phyloP scores from a whole-genome alignment of 2,113 vertebrate species.

The Callospermophilus lateralis region DNA sequence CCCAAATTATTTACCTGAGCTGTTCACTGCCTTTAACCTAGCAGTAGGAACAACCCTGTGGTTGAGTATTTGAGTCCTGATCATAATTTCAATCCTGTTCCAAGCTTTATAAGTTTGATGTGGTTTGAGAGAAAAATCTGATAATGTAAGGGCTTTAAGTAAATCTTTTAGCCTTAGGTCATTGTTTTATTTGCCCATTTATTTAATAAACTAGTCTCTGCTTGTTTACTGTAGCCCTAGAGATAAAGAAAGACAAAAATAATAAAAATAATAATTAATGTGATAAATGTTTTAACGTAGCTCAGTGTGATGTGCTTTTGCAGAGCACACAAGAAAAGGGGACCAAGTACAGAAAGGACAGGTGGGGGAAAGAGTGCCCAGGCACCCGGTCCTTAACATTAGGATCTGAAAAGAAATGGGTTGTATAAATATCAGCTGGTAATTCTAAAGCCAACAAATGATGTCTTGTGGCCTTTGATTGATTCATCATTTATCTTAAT shows the following conservation, averaged over 20 bases:
- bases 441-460: not conserved
- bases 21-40: constrained; percentile 23
- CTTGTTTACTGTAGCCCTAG: not conserved
- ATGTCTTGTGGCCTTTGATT: not conserved
- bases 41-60: not conserved
- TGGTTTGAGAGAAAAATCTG: constrained; percentile 2
- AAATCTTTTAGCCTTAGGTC: not conserved
- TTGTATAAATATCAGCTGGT: not conserved
- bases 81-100: not conserved
- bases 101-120: not conserved
- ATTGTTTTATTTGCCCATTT: constrained; percentile 15
- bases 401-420: not conserved
- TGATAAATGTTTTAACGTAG: not conserved
- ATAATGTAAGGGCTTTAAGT: not conserved
- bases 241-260: constrained; percentile 1
- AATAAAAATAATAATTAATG: not conserved
- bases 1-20: not conserved
- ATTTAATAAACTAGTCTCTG: not conserved
- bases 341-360: not conserved
- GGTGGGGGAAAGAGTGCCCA: not conserved
- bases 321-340: not conserved
- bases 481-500: constrained; percentile 53
- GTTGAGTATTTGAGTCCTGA: not conserved
- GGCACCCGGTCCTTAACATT: not conserved
- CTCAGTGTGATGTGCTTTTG: not conserved